Base-by-base conservation (phyloP, 2,888 invertebrate species). In the Hanleya hanleyi region DNA sequence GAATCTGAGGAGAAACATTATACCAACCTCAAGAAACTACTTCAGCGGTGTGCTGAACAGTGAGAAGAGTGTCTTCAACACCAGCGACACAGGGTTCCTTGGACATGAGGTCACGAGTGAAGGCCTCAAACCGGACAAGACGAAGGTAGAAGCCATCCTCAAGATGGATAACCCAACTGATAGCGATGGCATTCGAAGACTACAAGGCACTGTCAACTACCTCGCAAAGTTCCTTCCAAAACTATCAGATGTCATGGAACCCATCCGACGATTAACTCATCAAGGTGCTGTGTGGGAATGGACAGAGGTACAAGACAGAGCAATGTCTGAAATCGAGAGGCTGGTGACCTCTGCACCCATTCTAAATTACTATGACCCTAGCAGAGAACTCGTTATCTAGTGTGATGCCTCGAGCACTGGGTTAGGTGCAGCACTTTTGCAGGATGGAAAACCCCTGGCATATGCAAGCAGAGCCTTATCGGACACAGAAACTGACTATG, bases 381-480 rank as follows among this genome's bases (percentile, higher is more conserved):
- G n/a, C 6, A 37, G 33, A 15, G 41, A 26, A 35, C 18, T 62
- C 5, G 57, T 57, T n/a, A 36, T 69, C 7, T 29, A 68, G 32
- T 69, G 69, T 49, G 73, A 73, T 49, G 70, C 64, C 5, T 26
- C 26, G 15, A 29, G 64, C 2, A 47, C 5, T 15, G 70, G 73
- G 6, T 32, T 74, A 35, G 70, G 65, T 0, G 15, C 71, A 26
- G 65, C 67, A 6, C 32, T 69, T 18, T 29, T 73, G 2, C 73
- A 73, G 49, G 64, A 41, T 29, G 69, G 65, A 12, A 26, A 62
- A 29, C 73, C 73, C 18, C 61, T 70, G 7, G 70, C 69, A 38
- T 73, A 67, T 50, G 67, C 74, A n/a, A n/a, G n/a, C n/a, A 26
- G 62, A n/a, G 49, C 72, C 18, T 37, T 75, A 32, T 38, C 62